These are phyloP conservation scores for Sterrhoptilus dennistouni DNA, from an alignment of 2,113 vertebrate genomes.

Conservation along the genomic window DNA sequence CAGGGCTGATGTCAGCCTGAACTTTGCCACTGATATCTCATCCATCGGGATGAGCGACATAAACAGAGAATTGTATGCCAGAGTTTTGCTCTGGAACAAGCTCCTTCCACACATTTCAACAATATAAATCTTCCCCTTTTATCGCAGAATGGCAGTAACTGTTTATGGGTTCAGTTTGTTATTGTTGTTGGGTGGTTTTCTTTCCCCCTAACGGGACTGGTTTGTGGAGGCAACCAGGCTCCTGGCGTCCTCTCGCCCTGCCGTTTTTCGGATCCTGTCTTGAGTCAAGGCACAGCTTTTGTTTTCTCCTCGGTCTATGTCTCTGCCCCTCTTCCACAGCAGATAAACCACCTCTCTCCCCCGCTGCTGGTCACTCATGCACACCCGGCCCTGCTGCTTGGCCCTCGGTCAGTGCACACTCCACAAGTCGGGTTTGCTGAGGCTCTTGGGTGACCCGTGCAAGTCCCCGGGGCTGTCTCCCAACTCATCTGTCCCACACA, in stretches of 20 bases:
- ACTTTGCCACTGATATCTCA: constrained; percentile 70
- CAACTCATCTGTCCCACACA: neutral
- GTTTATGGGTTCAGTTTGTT: constrained; percentile 38
- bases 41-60: constrained; percentile 61
- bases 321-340: neutral
- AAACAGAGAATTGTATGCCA: constrained; percentile 43
- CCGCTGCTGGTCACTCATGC: neutral
- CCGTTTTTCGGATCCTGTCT: neutral
- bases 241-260: neutral
- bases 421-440: rapidly evolving
- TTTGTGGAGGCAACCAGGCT: neutral
- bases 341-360: neutral
- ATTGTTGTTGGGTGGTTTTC: neutral
- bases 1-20: constrained; percentile 70
- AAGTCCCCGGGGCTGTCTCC: rapidly evolving
- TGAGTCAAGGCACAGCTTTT: neutral
- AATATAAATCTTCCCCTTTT: constrained; percentile 66
- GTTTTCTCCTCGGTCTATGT: neutral
- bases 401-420: rapidly evolving
- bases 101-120: constrained; percentile 63
- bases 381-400: neutral
- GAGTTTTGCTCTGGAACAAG: constrained; percentile 57
- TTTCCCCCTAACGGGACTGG: neutral
- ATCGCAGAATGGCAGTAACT: neutral
- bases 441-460: neutral